These are phyloP conservation scores for Leptopterna dolabrata DNA, from an alignment of 2,888 invertebrate genomes.

Conservation along the genomic window DNA sequence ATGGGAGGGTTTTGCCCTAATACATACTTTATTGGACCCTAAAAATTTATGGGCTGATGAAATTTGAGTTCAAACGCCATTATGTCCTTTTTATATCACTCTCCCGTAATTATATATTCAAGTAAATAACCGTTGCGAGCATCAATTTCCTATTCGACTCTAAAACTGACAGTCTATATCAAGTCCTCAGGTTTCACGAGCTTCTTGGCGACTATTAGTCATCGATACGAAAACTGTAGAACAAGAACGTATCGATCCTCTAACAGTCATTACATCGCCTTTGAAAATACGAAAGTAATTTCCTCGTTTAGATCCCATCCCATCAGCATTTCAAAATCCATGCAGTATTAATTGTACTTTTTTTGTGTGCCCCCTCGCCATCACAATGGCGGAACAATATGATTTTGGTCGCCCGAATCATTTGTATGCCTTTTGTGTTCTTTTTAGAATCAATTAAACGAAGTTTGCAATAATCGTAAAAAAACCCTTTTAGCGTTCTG, in stretches of 20 bases:
- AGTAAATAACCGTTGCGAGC: too few species aligned
- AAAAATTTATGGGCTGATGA: too few species aligned
- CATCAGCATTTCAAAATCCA: not conserved
- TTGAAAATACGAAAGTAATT: not conserved
- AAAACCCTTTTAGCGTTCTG: not conserved
- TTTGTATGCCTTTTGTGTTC: not conserved
- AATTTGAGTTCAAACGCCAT: too few species aligned
- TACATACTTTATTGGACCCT: too few species aligned
- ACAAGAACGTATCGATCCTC: not conserved
- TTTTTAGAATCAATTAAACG: not conserved
- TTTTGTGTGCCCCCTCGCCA: not conserved
- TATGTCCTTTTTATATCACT: too few species aligned
- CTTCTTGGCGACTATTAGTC: not conserved
- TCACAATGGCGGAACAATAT: not conserved
- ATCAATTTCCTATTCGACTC: too few species aligned
- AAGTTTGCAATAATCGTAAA: slow-evolving; percentile 11
- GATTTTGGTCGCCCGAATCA: not conserved
- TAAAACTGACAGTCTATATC: too few species aligned
- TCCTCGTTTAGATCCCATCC: not conserved
- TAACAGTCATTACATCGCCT: not conserved
- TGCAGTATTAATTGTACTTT: not conserved
- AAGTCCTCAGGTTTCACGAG: too few species aligned
- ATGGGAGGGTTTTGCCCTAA: too few species aligned
- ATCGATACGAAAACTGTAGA: not conserved
- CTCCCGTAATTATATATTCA: too few species aligned